Conservation (phyloP, 1,140 invertebrate species). For the Andrena cerasifolii region DNA sequence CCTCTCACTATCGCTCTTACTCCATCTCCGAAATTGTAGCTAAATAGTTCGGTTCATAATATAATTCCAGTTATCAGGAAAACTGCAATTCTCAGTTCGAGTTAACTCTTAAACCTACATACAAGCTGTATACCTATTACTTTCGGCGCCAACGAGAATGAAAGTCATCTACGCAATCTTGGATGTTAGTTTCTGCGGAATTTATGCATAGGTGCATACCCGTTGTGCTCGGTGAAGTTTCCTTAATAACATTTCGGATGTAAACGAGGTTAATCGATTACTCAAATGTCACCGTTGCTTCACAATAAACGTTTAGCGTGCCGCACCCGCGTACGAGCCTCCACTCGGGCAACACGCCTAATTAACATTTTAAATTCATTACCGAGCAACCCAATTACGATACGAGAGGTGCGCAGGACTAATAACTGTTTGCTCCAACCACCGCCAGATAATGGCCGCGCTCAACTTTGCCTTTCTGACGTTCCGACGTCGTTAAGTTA, state of each 20-base stretch:
- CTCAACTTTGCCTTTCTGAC: not conserved
- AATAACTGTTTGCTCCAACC: slow-evolving; percentile 39
- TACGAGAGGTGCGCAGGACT: slow-evolving; percentile 32
- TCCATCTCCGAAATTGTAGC: no score
- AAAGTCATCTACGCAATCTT: no score
- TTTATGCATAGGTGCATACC: no score
- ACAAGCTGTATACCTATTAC: no score
- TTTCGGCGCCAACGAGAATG: no score
- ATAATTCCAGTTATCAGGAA: no score
- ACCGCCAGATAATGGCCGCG: not conserved
- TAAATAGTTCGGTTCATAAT: no score
- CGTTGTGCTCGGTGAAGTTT: no score
- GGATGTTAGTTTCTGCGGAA: no score
- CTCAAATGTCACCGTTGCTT: slow-evolving; percentile 16
- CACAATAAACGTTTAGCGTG: slow-evolving; percentile 11
- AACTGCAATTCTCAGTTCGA: no score
- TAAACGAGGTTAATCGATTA: slow-evolving; percentile 14
- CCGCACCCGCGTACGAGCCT: not conserved
- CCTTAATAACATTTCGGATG: not conserved
- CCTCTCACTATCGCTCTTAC: no score
- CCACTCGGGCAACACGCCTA: not conserved
- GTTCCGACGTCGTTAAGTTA: slow-evolving; percentile 17
- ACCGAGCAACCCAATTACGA: slow-evolving; percentile 41
- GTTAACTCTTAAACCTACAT: no score
- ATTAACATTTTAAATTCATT: slow-evolving; percentile 59